Percentiles rank a stretch among this genome's conserved stretches.
Evolutionary conservation across 2,888 invertebrate genomes (phyloP).

Genomic region (Zelleria hepariella): DNA sequence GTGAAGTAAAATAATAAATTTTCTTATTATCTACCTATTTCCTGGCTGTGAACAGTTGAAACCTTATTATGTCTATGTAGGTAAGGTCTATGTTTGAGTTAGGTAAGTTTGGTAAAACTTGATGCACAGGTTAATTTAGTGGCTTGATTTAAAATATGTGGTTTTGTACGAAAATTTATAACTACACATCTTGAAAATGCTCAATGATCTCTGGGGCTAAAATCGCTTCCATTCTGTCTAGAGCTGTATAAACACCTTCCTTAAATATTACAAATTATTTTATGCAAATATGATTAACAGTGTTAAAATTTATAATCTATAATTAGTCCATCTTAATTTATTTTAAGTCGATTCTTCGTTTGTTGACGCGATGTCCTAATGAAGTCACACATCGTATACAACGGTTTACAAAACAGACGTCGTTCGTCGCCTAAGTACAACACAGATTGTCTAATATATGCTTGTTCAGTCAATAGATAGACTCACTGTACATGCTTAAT

Average conservation of each 20-base stretch:
- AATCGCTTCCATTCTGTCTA: slow-evolving; percentile 40
- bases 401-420: slow-evolving; percentile 65
- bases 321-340: slow-evolving; percentile 59
- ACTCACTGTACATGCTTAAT: slow-evolving; percentile 10
- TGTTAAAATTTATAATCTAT: slow-evolving; percentile 40
- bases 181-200: slow-evolving; percentile 36
- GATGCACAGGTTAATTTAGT: slow-evolving; percentile 13
- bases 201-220: slow-evolving; percentile 46
- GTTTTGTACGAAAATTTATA: not conserved
- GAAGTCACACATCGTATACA: slow-evolving; percentile 70
- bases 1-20: slow-evolving; percentile 29
- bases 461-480: slow-evolving; percentile 10
- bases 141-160: slow-evolving; percentile 20
- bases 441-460: slow-evolving; percentile 14
- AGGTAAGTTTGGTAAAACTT: slow-evolving; percentile 22
- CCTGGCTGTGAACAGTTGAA: slow-evolving; percentile 38
- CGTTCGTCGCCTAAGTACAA: slow-evolving; percentile 54
- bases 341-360: slow-evolving; percentile 47
- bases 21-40: slow-evolving; percentile 32
- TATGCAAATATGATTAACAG: slow-evolving; percentile 68
- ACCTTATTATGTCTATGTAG: slow-evolving; percentile 28
- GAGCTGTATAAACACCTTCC: slow-evolving; percentile 61
- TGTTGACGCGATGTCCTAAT: slow-evolving; percentile 53
- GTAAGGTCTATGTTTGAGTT: slow-evolving; percentile 1
- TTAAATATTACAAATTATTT: slow-evolving; percentile 59